phyloP scores from a whole-genome alignment of 2,888 invertebrate species.

The Sycophila texana region DNA sequence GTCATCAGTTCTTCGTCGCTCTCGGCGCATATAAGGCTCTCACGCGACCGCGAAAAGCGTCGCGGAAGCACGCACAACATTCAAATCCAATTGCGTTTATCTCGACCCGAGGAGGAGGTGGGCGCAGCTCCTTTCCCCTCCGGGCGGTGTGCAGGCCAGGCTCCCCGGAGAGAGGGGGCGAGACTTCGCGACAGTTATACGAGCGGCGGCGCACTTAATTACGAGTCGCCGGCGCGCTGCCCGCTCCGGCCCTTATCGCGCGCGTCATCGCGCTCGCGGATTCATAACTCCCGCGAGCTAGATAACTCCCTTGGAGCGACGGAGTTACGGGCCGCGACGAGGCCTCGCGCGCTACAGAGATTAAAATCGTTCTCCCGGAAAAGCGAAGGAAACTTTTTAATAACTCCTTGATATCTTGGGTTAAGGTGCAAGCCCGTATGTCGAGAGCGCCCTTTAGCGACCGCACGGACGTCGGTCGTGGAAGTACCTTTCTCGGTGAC shows the following conservation, averaged over 20 bases:
- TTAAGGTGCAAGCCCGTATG: conserved; percentile 63
- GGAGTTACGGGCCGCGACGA: conserved; percentile 61
- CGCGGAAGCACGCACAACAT: conserved; percentile 18
- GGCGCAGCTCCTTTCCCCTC: neutral
- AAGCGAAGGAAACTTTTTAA: conserved; percentile 69
- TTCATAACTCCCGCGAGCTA: conserved; percentile 67
- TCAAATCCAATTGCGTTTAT: conserved; percentile 37
- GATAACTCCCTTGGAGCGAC: conserved; percentile 60
- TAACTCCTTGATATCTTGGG: conserved; percentile 69
- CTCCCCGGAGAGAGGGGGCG: conserved; percentile 14
- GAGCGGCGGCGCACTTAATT: conserved; percentile 60
- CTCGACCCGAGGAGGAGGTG: neutral
- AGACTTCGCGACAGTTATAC: neutral
- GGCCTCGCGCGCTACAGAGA: conserved; percentile 57
- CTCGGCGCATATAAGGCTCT: neutral
- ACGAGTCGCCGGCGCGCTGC: conserved; percentile 64
- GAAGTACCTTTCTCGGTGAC: neutral
- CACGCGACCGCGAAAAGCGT: neutral
- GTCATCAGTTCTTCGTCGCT: conserved; percentile 11
- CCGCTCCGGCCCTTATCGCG: conserved; percentile 65
- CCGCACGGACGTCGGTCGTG: neutral
- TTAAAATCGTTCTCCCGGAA: conserved; percentile 67
- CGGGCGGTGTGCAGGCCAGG: neutral
- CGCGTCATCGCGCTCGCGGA: conserved; percentile 67
- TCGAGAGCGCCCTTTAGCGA: neutral